Evolutionary conservation across 2,797 vertebrate genomes (phyloP), one percentile per base, ranked within the genome.

Genomic region (Acridotheres tristis): DNA sequence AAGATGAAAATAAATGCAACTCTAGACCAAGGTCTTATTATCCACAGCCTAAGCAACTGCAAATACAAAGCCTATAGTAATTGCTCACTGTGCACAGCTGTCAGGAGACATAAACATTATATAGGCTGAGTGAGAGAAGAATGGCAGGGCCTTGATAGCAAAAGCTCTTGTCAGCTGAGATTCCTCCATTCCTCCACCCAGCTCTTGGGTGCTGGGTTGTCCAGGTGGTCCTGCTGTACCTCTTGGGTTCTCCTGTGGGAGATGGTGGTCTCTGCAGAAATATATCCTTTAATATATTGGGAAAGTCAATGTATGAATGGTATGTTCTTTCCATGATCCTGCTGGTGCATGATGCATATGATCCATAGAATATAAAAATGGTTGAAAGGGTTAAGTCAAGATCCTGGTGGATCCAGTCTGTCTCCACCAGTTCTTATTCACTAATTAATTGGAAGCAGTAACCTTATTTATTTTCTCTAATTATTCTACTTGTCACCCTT

Each of bases 181-280:
- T 66, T 66, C n/a, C 45, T 88, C 66, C 13, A 19, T n/a, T 40
- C 40, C 15, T 40, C 40, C 40, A 40, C 40, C 40, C 40, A 47
- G 20, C 6, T 86, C 10, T 40, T 0, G 0, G 1, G 1, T 13
- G 29, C 34, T 89, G 42, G 20, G 59, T 50, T 57, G 12, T 50
- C 16, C 58, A 68, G 23, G 32, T 45, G 13, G 11, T 40, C 13
- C 43, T 88, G 7, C 13, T 53, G 34, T 22, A 77, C 22, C 15
- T 74, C 21, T 29, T 40, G 11, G 9, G 4, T 38, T 18, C n/a
- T 90, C 23, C 45, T 61, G 18, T 48, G 22, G 14, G 7, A 92
- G 3, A 51, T 38, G 21, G 15, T 47, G 10, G 30, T 62, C 10
- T 38, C 42, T 82, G 71, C 5, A 58, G 17, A 62, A 87, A 65